Evolutionary conservation across 37 sponge, comb jelly and placozoan species (phyloP), one percentile per base, ranked within the genome.

Genomic region (Chondrilla cf. caribensis): DNA sequence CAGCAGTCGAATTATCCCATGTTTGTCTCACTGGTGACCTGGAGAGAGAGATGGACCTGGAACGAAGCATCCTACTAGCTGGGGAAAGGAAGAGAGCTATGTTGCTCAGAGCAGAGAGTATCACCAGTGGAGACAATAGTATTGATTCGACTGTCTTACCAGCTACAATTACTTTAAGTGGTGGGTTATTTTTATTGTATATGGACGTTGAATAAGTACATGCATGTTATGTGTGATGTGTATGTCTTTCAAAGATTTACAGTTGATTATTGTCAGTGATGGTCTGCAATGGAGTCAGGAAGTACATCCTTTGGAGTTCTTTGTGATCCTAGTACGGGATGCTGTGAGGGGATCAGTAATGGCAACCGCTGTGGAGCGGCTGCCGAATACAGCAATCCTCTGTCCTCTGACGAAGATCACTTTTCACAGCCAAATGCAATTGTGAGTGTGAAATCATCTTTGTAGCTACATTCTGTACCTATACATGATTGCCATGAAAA

Each of bases 341-440:
- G 29, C 68, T 29, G 33, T 29, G 32, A 33, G 4, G 2, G 33
- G 68, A 1, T 31, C 32, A 3, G 68, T 67, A 33, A 33, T 29
- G 35, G 68, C 68, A 26, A 67, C 68, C n/a, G 68, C 31, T 18
- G 68, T 67, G 31, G 68, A 67, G 68, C 1, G 29, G 68, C 2
- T 67, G 32, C n/a, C 68, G 32, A 28, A 1, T 3, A 26, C 68
- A 28, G 33, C 32, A 6, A 1, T 28, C 1, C 35, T 8, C 68
- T 33, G 68, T 47, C 51, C 51, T 14, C 9, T 47, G 1, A 28
- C 32, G 3, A 33, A 67, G 68, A 18, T n/a, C 15, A 33, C 17
- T 7, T 67, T 67, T 67, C 68, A 67, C 68, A 67, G 68, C 33
- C 31, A 28, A 29, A 67, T 67, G 26, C 31, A 33, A 67, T 31